Conservation (phyloP, 2,888 invertebrate genomes). For the Drepanosiphum platanoidis region DNA sequence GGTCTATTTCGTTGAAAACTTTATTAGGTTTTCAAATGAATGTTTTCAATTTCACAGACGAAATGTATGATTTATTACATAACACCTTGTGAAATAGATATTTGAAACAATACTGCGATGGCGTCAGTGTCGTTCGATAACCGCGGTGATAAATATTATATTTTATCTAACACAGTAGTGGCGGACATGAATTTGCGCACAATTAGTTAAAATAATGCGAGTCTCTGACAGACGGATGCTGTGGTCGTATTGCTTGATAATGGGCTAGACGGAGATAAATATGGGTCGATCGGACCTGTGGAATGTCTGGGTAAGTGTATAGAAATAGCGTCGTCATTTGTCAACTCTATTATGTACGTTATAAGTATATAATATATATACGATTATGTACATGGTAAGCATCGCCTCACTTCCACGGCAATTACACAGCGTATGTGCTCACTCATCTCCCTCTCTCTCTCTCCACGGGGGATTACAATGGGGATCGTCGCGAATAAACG, state of each 20-base stretch:
- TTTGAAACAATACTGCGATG: too few species aligned
- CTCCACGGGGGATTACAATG: not conserved
- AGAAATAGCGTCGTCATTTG: slow-evolving; percentile 4
- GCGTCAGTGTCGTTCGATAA: too few species aligned
- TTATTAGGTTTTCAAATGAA: too few species aligned
- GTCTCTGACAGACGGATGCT: not conserved
- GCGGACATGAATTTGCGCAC: not conserved
- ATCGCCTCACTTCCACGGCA: not conserved
- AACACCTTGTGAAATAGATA: too few species aligned
- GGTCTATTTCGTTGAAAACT: too few species aligned
- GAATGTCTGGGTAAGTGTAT: not conserved
- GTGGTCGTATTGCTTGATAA: not conserved
- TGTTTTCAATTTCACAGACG: too few species aligned
- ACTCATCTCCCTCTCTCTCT: too few species aligned
- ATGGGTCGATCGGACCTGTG: not conserved
- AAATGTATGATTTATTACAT: too few species aligned
- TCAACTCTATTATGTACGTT: slow-evolving; percentile 9
- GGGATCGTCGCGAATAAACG: not conserved
- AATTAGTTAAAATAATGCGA: not conserved
- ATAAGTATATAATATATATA: not conserved
- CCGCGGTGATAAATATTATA: too few species aligned
- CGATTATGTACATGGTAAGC: not conserved
- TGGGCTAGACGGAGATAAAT: not conserved
- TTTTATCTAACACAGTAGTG: too few species aligned
- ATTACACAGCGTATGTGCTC: too few species aligned